phyloP scores from a whole-genome alignment of 2,113 vertebrate species.

The Myrmecobius fasciatus region DNA sequence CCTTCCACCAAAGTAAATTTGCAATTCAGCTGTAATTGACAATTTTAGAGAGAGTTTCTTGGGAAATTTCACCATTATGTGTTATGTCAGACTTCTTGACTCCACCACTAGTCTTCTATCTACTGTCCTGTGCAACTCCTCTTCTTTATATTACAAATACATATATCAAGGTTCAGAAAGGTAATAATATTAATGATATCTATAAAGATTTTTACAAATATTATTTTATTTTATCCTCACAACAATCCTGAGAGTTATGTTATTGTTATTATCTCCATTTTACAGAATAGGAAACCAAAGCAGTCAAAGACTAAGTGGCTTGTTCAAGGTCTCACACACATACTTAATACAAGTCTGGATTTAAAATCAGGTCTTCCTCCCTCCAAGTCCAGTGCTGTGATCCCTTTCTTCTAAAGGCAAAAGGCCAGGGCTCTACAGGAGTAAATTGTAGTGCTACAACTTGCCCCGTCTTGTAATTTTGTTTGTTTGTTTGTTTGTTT shows the following conservation, averaged over 20 bases:
- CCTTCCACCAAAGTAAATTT: not conserved
- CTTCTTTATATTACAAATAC: not conserved
- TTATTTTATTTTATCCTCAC: not conserved
- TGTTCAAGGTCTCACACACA: not conserved
- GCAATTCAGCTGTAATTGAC: not conserved
- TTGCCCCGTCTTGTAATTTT: not conserved
- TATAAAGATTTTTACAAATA: not conserved
- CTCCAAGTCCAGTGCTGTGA: not conserved
- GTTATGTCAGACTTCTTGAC: not conserved
- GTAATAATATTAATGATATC: not conserved
- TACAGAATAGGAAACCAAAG: not conserved
- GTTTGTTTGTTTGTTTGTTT: not conserved
- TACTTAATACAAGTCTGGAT: not conserved
- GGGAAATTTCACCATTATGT: not conserved
- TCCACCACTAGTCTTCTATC: not conserved
- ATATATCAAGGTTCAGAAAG: not conserved
- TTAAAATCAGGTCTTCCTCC: not conserved
- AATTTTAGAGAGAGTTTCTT: not conserved
- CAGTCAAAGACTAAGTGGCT: not conserved
- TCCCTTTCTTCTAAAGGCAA: not conserved
- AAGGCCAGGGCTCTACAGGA: not conserved
- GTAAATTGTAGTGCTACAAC: not conserved
- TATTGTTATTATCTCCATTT: not conserved
- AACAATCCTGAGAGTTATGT: not conserved
- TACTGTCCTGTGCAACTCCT: not conserved